Conservation (phyloP, 1,140 invertebrate species). For the Melipona quadrifasciata region DNA sequence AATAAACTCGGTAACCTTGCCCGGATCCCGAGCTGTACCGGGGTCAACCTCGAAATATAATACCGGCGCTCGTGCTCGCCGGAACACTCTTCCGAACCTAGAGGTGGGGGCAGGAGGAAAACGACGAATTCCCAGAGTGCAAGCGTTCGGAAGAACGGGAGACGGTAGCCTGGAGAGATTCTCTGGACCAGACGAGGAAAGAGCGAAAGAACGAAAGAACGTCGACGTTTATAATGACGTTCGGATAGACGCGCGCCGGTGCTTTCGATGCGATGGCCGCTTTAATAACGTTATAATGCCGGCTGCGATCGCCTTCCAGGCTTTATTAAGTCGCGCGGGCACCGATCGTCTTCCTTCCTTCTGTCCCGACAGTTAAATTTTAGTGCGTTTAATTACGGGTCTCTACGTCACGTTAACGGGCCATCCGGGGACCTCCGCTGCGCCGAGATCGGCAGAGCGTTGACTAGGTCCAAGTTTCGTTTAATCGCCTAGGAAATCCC, state of each 20-base stretch:
- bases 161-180: neutral
- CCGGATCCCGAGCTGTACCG: constrained; percentile 52
- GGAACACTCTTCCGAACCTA: constrained; percentile 11
- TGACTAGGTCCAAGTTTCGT: constrained; percentile 23
- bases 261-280: constrained; percentile 65
- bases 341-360: constrained; percentile 59
- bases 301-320: constrained; percentile 48
- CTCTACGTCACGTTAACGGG: constrained; percentile 34
- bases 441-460: neutral
- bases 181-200: neutral
- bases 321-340: constrained; percentile 71
- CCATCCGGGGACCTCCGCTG: neutral
- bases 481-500: constrained; percentile 32
- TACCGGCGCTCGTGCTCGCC: constrained; percentile 34
- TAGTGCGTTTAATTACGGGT: constrained; percentile 76
- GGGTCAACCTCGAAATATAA: constrained; percentile 68
- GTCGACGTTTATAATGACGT: constrained; percentile 60
- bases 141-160: constrained; percentile 7
- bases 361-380: constrained; percentile 70
- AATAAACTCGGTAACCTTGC: constrained; percentile 71
- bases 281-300: constrained; percentile 72
- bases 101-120: neutral
- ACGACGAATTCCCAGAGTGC: constrained; percentile 14
- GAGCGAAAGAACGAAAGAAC: constrained; percentile 26
- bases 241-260: constrained; percentile 47